Evolutionary conservation across 2,113 vertebrate genomes (phyloP).

Genomic region (Thunnus maccoyii): DNA sequence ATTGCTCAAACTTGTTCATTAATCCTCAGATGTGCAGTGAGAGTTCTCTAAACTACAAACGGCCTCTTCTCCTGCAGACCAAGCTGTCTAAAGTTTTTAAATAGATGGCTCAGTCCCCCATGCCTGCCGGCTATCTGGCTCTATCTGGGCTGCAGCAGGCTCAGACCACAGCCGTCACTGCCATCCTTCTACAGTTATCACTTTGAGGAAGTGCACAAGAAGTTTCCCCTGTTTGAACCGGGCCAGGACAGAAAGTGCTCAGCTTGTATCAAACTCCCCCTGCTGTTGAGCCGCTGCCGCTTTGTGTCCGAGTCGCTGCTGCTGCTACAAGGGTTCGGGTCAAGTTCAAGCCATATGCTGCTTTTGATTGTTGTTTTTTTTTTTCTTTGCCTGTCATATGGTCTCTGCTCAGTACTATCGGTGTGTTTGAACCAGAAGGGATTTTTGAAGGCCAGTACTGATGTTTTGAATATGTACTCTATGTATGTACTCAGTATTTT

Average conservation of each 20-base stretch:
- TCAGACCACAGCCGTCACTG: conserved; percentile 77
- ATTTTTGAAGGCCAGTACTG: background rate
- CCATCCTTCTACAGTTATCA: conserved; percentile 79
- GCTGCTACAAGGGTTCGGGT: conserved; percentile 38
- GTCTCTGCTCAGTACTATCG: too few relatives aligned
- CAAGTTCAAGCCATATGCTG: conserved; percentile 48
- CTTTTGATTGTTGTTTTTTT: background rate
- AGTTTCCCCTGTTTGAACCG: conserved; percentile 69
- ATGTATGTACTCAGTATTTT: background rate
- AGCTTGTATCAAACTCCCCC: conserved; percentile 71
- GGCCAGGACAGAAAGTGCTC: conserved; percentile 36
- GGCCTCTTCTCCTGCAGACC: conserved; percentile 10
- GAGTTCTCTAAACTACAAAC: conserved; percentile 11
- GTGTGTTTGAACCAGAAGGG: background rate
- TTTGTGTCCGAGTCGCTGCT: background rate
- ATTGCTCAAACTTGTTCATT: conserved; percentile 4
- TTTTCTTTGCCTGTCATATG: background rate
- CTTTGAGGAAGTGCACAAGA: conserved; percentile 80
- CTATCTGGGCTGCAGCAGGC: conserved; percentile 65
- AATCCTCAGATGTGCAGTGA: conserved; percentile 39
- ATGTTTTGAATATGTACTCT: background rate
- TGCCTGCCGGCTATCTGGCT: conserved; percentile 56
- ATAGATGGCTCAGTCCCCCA: conserved; percentile 53
- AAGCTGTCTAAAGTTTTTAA: conserved; percentile 40
- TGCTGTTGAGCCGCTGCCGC: conserved; percentile 65